Evolutionary conservation across 2,113 vertebrate species (phyloP).

Genomic region (Salvelinus fontinalis): DNA sequence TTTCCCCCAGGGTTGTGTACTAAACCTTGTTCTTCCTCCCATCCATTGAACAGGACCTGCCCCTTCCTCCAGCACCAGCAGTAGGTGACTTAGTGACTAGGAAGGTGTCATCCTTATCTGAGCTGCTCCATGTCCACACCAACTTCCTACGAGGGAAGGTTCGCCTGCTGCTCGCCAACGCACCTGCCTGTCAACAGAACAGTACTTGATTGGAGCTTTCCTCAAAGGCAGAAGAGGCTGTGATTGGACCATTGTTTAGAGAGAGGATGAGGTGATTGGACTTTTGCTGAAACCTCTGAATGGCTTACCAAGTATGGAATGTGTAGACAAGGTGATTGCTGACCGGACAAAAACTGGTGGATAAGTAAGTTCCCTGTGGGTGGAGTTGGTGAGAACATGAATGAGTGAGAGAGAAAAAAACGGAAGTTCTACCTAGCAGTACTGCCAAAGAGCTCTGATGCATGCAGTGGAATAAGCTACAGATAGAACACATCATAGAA

Average conservation of each 20-base stretch:
- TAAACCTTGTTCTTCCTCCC: not conserved
- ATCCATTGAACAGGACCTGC: constrained; percentile 9
- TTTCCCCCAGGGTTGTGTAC: not conserved
- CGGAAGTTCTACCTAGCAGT: not conserved
- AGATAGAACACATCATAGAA: not conserved
- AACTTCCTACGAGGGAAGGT: constrained; percentile 46
- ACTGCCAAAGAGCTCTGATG: not conserved
- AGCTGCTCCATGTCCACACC: constrained; percentile 36
- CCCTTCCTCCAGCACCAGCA: not conserved
- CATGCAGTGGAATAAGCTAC: not conserved
- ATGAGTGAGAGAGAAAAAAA: not conserved
- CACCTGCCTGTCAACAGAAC: constrained; percentile 28
- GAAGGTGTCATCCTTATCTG: constrained; percentile 26
- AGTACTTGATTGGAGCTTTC: not conserved
- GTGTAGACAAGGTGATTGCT: not conserved
- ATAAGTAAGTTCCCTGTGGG: not conserved
- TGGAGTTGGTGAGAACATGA: not conserved
- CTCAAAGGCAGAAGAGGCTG: not conserved
- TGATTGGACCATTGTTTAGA: not conserved
- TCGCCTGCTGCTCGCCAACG: constrained; percentile 29
- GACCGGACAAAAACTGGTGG: not conserved
- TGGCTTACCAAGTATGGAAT: not conserved
- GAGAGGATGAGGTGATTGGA: not conserved
- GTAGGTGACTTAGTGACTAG: not conserved
- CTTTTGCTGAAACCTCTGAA: not conserved